Conservation (phyloP, 2,113 vertebrate species). For the Tonatia bakeri region DNA sequence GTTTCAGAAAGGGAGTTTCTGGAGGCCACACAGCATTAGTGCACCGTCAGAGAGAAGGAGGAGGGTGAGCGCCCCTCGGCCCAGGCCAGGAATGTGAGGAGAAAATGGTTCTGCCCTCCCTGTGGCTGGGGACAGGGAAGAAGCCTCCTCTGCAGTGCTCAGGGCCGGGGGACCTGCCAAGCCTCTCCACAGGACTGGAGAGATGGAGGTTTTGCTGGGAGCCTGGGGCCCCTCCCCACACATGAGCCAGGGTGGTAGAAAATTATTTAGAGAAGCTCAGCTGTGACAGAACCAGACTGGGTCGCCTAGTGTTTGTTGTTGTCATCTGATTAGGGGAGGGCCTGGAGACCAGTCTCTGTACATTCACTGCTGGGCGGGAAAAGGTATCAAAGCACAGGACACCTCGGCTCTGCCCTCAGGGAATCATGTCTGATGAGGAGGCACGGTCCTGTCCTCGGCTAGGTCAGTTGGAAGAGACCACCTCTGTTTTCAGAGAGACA, state of each 20-base stretch:
- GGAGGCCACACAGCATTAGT: not conserved
- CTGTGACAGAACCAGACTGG: not conserved
- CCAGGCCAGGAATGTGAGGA: not conserved
- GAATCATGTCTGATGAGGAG: not conserved
- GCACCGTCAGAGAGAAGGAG: not conserved
- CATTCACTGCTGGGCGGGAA: not conserved
- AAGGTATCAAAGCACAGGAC: not conserved
- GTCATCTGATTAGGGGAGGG: not conserved
- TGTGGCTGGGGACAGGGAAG: not conserved
- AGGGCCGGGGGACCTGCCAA: too few species aligned
- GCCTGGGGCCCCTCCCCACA: not conserved
- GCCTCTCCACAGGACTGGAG: not conserved
- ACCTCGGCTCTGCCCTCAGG: not conserved
- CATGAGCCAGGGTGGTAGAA: not conserved
- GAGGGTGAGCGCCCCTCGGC: rapidly evolving
- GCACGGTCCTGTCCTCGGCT: not conserved
- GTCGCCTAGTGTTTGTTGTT: too few species aligned
- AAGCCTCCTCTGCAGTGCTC: not conserved
- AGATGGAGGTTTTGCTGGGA: not conserved
- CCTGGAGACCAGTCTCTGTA: not conserved
- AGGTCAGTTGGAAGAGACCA: not conserved
- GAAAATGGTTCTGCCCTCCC: not conserved
- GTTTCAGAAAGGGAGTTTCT: not conserved
- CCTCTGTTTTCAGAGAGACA: not conserved
- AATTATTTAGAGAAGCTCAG: not conserved